Evolutionary conservation across 2,888 invertebrate genomes (phyloP), one percentile per base, ranked within the genome.

Genomic region (Rhagonycha lutea): DNA sequence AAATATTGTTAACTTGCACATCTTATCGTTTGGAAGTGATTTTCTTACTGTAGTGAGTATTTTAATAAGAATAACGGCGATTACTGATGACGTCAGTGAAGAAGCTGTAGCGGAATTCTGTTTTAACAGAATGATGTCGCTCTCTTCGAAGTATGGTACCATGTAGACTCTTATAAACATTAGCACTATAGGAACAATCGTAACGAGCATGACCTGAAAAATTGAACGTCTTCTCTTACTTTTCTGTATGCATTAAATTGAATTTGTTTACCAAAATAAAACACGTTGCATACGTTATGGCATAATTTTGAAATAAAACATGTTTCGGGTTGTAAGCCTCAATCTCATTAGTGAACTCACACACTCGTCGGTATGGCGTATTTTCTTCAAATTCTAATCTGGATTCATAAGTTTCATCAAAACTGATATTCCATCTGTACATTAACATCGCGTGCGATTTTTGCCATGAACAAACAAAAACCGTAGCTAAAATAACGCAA

Each of bases 381-480:
- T 70, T 73, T 23, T 79, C 76, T 18, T 71, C 65, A 32, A 78
- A 80, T 68, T 79, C 73, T 61, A 61, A 18, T 9, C 62, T 62
- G 18, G 62, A 23, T 62, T 62, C 5, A 14, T 11, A 62, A 18
- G 29, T 18, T 10, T 71, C 28, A 4, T 70, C 68, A 5, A 62
- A 14, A n/a, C 77, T 77, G 63, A 68, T 74, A 65, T 86, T 85
- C 87, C 87, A 87, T 70, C 83, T 82, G 23, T 85, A 79, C 63
- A 80, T 80, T 61, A 86, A 76, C n/a, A 83, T 80, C n/a, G 83
- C 77, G 69, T 85, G 81, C 26, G 80, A 78, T 72, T 86, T 78
- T 75, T 81, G 84, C 87, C 87, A 87, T 23, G 86, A 76, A 73
- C 83, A 83, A 24, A 84, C 69, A 75, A 86, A 85, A 11, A 83